Conservation (phyloP, 2,888 invertebrate genomes). For the Beris chalybata region DNA sequence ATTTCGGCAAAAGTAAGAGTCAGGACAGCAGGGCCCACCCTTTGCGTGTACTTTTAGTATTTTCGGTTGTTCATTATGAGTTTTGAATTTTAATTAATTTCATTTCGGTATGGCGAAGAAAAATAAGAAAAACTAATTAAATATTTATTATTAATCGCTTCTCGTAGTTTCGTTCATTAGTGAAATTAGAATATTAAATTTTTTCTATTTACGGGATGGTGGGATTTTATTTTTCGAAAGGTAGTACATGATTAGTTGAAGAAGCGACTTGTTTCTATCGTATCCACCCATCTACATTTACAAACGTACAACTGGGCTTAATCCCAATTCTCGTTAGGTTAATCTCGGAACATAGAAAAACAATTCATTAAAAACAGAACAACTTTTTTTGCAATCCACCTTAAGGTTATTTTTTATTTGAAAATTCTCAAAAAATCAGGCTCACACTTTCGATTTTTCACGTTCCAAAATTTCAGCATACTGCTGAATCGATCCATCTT, state of each 20-base stretch:
- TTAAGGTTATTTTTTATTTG: too few relatives aligned
- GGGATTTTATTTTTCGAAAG: too few relatives aligned
- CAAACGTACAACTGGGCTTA: too few relatives aligned
- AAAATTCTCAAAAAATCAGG: too few relatives aligned
- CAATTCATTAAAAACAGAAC: too few relatives aligned
- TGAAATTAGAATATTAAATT: slow-evolving; percentile 21
- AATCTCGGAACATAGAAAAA: too few relatives aligned
- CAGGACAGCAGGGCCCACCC: slow-evolving; percentile 19
- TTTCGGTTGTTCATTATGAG: slow-evolving; percentile 30
- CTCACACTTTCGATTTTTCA: not conserved
- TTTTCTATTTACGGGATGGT: not conserved
- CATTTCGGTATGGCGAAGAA: slow-evolving; percentile 4
- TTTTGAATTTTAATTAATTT: slow-evolving; percentile 38
- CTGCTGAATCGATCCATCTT: slow-evolving; percentile 62
- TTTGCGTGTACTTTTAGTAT: slow-evolving; percentile 34
- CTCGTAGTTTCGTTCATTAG: slow-evolving; percentile 23
- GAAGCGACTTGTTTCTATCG: too few relatives aligned
- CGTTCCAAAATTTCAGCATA: slow-evolving; percentile 55
- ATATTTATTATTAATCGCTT: slow-evolving; percentile 29
- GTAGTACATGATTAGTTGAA: too few relatives aligned
- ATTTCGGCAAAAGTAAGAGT: not conserved
- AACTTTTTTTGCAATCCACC: too few relatives aligned
- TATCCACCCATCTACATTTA: too few relatives aligned
- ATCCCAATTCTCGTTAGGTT: too few relatives aligned
- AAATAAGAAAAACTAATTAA: slow-evolving; percentile 13